Evolutionary conservation across 2,113 vertebrate genomes (phyloP).

Genomic region (Castor canadensis): DNA sequence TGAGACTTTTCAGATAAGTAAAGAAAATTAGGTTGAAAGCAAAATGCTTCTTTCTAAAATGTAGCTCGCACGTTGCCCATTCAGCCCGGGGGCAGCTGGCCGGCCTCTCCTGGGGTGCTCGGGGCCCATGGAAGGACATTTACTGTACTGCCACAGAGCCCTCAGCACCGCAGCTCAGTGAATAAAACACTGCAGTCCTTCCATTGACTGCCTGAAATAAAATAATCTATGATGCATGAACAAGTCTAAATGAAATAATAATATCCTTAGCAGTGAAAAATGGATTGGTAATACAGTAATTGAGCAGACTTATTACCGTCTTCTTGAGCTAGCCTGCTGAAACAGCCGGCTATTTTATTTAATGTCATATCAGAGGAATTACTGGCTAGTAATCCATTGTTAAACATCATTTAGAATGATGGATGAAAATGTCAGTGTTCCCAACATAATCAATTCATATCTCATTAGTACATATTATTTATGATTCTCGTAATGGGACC

Average conservation of each 20-base stretch:
- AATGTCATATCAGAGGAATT: constrained; percentile 96
- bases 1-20: constrained; percentile 90
- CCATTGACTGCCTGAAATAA: constrained; percentile 97
- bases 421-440: constrained; percentile 94
- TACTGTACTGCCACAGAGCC: constrained; percentile 86
- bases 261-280: constrained; percentile 97
- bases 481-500: constrained; percentile 94
- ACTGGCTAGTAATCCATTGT: constrained; percentile 95
- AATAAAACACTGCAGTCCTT: constrained; percentile 93
- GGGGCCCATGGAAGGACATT: constrained; percentile 66
- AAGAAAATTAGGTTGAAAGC: constrained; percentile 86
- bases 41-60: constrained; percentile 75
- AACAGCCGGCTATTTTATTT: constrained; percentile 96
- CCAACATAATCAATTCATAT: constrained; percentile 97
- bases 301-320: constrained; percentile 96
- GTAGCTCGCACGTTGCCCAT: constrained; percentile 51
- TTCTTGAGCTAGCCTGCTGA: constrained; percentile 91
- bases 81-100: constrained; percentile 69
- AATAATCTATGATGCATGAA: constrained; percentile 97
- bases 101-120: constrained; percentile 62
- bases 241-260: constrained; percentile 99
- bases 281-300: constrained; percentile 94
- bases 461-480: constrained; percentile 98
- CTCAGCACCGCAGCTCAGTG: constrained; percentile 84
- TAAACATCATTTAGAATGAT: constrained; percentile 98